Evolutionary conservation across 2,888 invertebrate genomes (phyloP).

Genomic region (Lypha dubia): DNA sequence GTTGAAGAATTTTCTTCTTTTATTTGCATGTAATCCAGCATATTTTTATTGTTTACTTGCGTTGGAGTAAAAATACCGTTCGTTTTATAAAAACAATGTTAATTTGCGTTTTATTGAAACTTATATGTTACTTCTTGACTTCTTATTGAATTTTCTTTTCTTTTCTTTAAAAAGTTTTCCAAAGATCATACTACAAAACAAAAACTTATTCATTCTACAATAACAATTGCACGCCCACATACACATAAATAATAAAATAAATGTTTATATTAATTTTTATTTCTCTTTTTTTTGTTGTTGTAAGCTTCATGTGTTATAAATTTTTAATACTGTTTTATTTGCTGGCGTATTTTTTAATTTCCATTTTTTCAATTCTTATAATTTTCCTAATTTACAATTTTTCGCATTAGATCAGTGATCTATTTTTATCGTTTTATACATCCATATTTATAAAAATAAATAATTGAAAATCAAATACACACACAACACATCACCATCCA

Average conservation of each 20-base stretch:
- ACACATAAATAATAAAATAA: slow-evolving; percentile 6
- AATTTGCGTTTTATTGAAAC: slow-evolving; percentile 34
- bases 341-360: background rate
- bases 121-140: slow-evolving; percentile 23
- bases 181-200: slow-evolving; percentile 6
- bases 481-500: slow-evolving; percentile 20
- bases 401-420: slow-evolving; percentile 69
- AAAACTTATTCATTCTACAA: slow-evolving; percentile 16
- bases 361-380: slow-evolving; percentile 4
- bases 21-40: background rate
- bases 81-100: slow-evolving; percentile 17
- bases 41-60: slow-evolving; percentile 23
- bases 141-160: slow-evolving; percentile 2
- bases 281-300: slow-evolving; percentile 2
- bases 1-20: slow-evolving; percentile 16
- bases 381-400: slow-evolving; percentile 30
- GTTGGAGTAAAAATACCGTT: slow-evolving; percentile 67
- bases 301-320: slow-evolving; percentile 6
- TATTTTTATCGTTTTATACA: slow-evolving; percentile 53
- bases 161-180: slow-evolving; percentile 14
- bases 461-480: slow-evolving; percentile 20
- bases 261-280: slow-evolving; percentile 24
- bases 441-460: slow-evolving; percentile 19
- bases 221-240: slow-evolving; percentile 41
- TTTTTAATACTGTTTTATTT: slow-evolving; percentile 1